Evolutionary conservation across 2,797 vertebrate genomes (phyloP).

Genomic region (Poeciliopsis turneri): DNA sequence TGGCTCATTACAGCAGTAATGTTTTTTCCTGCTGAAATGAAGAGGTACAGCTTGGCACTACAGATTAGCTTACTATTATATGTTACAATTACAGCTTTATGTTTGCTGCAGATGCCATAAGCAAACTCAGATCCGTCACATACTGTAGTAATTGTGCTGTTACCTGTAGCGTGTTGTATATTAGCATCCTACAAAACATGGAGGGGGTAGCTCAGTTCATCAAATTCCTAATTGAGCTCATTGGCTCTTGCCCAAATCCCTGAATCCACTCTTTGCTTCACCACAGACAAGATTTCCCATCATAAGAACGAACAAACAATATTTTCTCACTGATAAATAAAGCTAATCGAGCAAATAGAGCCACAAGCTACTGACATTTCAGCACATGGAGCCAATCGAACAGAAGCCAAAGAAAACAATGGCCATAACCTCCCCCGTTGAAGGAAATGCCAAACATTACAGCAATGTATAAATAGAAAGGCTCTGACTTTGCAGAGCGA

Average conservation of each 20-base stretch:
- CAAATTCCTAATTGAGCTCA: conserved; percentile 10
- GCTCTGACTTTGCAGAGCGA: conserved; percentile 69
- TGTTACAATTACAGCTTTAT: conserved; percentile 23
- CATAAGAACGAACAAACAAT: conserved; percentile 18
- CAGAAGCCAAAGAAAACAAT: conserved; percentile 80
- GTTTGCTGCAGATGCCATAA: conserved; percentile 24
- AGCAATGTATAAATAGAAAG: conserved; percentile 81
- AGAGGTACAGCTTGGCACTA: not conserved
- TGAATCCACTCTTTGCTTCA: conserved; percentile 7
- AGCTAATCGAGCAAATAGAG: conserved; percentile 49
- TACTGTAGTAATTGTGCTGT: not conserved
- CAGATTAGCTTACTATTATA: conserved; percentile 14
- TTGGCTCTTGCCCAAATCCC: not conserved
- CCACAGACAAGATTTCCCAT: conserved; percentile 10
- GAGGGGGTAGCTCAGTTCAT: not conserved
- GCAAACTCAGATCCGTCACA: conserved; percentile 21
- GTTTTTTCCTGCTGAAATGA: conserved; percentile 5
- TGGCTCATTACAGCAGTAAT: not conserved
- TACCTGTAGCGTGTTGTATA: conserved; percentile 1
- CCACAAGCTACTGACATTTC: conserved; percentile 68
- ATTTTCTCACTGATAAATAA: conserved; percentile 43
- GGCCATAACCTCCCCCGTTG: conserved; percentile 45
- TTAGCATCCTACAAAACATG: conserved; percentile 5
- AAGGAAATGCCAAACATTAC: conserved; percentile 86
- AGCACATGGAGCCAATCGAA: conserved; percentile 58